phyloP scores from a whole-genome alignment of 2,113 vertebrate genomes.

The Jacana jacana region DNA sequence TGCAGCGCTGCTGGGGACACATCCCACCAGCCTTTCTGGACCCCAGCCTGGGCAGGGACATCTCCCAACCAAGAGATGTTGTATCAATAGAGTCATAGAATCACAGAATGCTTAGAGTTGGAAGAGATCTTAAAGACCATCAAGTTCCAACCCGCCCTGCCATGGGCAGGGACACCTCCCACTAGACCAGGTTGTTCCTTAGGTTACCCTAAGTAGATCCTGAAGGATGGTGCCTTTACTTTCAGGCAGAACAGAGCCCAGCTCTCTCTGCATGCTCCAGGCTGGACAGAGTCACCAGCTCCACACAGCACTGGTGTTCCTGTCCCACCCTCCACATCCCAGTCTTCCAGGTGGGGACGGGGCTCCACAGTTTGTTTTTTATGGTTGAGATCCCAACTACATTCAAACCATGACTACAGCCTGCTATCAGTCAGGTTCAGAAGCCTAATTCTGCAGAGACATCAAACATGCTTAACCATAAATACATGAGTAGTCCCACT shows the following conservation, averaged over 20 bases:
- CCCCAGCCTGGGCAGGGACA: neutral
- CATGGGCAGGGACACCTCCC: no score
- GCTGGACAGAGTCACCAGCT: neutral
- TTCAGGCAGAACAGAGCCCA: neutral
- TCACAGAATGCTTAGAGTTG: no score
- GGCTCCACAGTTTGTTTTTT: neutral
- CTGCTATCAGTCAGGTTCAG: neutral
- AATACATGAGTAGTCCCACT: neutral
- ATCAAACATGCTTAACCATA: neutral
- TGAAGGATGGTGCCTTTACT: neutral
- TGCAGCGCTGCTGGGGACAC: neutral
- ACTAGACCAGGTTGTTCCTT: no score
- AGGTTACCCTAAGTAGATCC: neutral
- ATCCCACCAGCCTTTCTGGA: neutral
- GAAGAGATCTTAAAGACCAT: no score
- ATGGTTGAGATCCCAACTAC: neutral
- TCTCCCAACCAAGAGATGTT: neutral
- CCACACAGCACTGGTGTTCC: accelerated
- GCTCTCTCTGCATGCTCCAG: accelerated
- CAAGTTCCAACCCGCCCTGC: no score
- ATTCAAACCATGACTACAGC: neutral
- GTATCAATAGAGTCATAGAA: neutral
- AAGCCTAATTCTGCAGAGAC: neutral
- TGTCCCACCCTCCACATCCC: neutral
- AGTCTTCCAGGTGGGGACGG: neutral